Evolutionary conservation across 2,888 invertebrate genomes (phyloP), one percentile per base, ranked within the genome.

Genomic region (Heliconius ethilla): DNA sequence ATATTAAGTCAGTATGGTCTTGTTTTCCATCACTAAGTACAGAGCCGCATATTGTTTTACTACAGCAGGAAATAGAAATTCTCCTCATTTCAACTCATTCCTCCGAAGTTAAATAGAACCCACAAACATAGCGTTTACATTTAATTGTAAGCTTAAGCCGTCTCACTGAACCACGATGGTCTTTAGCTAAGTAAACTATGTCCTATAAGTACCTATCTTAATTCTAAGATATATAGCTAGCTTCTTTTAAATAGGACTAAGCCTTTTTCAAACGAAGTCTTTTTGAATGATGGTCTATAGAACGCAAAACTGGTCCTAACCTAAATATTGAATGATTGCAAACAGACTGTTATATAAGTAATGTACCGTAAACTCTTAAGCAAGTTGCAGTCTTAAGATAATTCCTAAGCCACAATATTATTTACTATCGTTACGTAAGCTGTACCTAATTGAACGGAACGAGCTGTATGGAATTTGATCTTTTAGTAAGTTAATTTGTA

Each of bases 271-370:
- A 40, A 40, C 15, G 13, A 67, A 40, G 25, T 33, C 6, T 67
- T n/a, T 25, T 62, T 45, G 7, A 70, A 33, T 18, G 29, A 40
- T 40, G 40, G n/a, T 67, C n/a, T 2, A n/a, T 22, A 70, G n/a
- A 70, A 76, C 27, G 22, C 18, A 5, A 25, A 65, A 51, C 33
- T 70, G 25, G 63, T 70, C 59, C 62, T 37, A 55, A 55, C 15
- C 11, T 51, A 51, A 51, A 18, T 51, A 55, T 70, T 55, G 70
- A 65, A 55, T 33, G 45, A 70, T 78, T 76, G 72, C 78, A 78
- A 76, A 62, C 63, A 59, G 29, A 59, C 67, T 59, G 73, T 80
- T 80, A 78, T 67, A 78, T 80, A 80, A 78, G 70, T 27, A 63
- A 55, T 70, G 69, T 65, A 69, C 76, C 74, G 76, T 72, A 72